Evolutionary conservation across 2,797 vertebrate genomes (phyloP), one percentile per base, ranked within the genome.

Genomic region (Xenentodon cancila): DNA sequence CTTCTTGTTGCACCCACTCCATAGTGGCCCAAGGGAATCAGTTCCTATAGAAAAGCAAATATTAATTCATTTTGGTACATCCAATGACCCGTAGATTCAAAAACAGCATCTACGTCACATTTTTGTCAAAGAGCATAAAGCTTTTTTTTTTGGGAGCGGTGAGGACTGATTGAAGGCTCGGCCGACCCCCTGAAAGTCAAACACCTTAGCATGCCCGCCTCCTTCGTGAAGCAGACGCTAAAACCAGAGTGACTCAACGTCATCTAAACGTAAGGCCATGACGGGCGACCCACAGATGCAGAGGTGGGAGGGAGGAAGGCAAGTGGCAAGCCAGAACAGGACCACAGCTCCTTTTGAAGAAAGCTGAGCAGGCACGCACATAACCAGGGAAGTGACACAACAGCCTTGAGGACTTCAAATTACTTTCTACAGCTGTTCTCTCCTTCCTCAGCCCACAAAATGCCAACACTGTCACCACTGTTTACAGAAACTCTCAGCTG

Each of bases 291-390:
- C 84, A 84, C 82, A 82, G 74, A 75, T 75, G 81, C 81, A 84
- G 80, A 84, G 79, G 90, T 89, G 85, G 88, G 87, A 88, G 88
- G 85, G 77, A 85, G 80, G 85, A 74, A 82, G 64, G 49, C 22
- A 54, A 89, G 81, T 87, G 91, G 88, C 85, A 81, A 82, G 84
- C 73, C 75, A 44, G 48, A 82, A 86, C 86, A 88, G 59, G 79
- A 85, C 79, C 65, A 72, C 80, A 66, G 80, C 57, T 64, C 40
- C 77, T 71, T 53, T 7, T 78, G 72, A 77, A 82, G 64, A 61
- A 66, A 60, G 56, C 68, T 4, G 51, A 55, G 47, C 68, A 71
- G 50, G 68, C 60, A 60, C 19, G 68, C 71, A 69, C 49, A 60
- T 57, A 75, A 71, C n/a, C 64, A 68, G 64, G 66, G 75, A 84